Conservation (phyloP, 2,888 invertebrate genomes). For the Aphidoletes aphidimyza region DNA sequence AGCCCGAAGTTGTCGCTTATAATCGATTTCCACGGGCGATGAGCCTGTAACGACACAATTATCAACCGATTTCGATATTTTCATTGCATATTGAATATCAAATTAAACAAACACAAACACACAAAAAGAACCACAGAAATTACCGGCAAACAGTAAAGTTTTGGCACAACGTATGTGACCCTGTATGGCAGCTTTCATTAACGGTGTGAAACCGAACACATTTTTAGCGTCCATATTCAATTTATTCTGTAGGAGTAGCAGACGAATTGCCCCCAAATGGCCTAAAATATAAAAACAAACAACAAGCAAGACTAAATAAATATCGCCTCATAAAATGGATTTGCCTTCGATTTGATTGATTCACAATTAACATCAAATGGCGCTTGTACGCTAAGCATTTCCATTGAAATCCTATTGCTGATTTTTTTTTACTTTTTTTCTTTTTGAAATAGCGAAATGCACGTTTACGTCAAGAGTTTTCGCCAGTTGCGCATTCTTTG, state of each 20-base stretch:
- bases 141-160: slow-evolving; percentile 78
- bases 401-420: background rate
- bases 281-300: background rate
- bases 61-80: too few species aligned
- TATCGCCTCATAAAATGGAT: too few species aligned
- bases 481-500: slow-evolving; percentile 48
- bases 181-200: slow-evolving; percentile 81
- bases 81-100: slow-evolving; percentile 55
- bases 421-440: background rate
- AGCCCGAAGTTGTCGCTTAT: slow-evolving; percentile 75
- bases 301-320: background rate
- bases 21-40: slow-evolving; percentile 75
- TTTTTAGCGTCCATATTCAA: slow-evolving; percentile 75
- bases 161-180: slow-evolving; percentile 80
- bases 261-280: slow-evolving; percentile 4
- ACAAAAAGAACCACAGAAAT: background rate
- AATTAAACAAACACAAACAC: background rate
- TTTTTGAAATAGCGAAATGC: background rate
- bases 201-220: slow-evolving; percentile 76
- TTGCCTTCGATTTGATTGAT: too few species aligned
- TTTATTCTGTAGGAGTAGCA: slow-evolving; percentile 9
- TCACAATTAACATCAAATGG: background rate
- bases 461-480: slow-evolving; percentile 32
- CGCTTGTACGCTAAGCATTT: background rate
- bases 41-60: too few species aligned